Evolutionary conservation across 1,140 invertebrate species (phyloP), one percentile per base, ranked within the genome.

Genomic region (Anoplophora glabripennis): DNA sequence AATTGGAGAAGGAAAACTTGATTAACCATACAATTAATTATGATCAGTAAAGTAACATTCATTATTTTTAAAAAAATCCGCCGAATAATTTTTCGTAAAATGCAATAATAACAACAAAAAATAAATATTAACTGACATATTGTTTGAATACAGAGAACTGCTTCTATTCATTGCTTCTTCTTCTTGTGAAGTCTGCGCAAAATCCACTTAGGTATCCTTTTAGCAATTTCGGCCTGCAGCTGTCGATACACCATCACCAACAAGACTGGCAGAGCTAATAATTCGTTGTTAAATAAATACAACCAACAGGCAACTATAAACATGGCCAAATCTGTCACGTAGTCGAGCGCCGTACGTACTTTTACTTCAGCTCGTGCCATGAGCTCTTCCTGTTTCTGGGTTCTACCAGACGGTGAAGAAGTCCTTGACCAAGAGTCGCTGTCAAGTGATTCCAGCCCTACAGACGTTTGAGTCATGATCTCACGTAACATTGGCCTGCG

Each of bases 221-320:
- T 73, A 42, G 67, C 53, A 3, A 83, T 51, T 47, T 84, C 83
- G 63, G 87, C 81, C 65, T 87, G 82, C 34, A 90, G 66, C 69
- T 89, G 86, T 53, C 89, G 80, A 69, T 89, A 91, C 45, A 90
- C 83, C 66, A 90, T 83, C 0, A 92, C 76, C 7, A 84, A 79
- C 51, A 92, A 80, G 61, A 91, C 83, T 15, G 89, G 89, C 57
- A 92, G 80, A 1, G 88, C 87, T 14, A 90, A 76, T 49, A 84
- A 77, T 71, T 89, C 88, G 65, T 88, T 87, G 67, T 88, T 87
- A 67, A 90, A 91, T 9, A 90, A 72, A 72, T 90, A 92, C 36
- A 91, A 78, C 83, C 86, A 89, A 72, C 84, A 86, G 4, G 89
- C 89, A 1, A 89, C 81, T 11, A 86, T 45, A 48, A 89, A 79